Base-by-base conservation (phyloP, 2,888 invertebrate genomes). In the Lottia gigantea region DNA sequence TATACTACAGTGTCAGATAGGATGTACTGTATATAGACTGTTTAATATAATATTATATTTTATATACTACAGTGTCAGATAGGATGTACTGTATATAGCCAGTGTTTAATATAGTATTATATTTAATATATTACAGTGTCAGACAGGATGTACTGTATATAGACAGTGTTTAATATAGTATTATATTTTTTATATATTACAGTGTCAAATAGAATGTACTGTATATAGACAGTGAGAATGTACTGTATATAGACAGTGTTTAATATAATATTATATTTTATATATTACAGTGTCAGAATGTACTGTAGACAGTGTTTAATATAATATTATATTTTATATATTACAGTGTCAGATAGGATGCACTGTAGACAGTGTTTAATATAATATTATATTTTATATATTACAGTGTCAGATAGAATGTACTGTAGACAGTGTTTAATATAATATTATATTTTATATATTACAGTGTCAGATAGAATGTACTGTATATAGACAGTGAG, bases 381-480 rank as follows among this genome's bases (percentile, higher is more conserved):
- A 31, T 31, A 31, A 3, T 31, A n/a, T n/a, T 31, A 31, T 49
- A 19, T 49, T 49, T 49, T 1, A 11, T 11, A 11, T 19, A 49
- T 49, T 49, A 19, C 49, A 49, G 49, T 49, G 16, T 49, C 49
- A 49, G 49, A 49, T 19, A 49, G 49, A 16, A 49, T 49, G 49
- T 49, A 19, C 31, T 16, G 19, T 31, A 31, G 31, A 31, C 31
- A 31, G 31, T 31, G 31, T 31, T 31, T 31, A 31, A 31, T 31
- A 31, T 31, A 31, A n/a, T n/a, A n/a, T 31, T 31, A 31, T 49
- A 19, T 49, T 49, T 49, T 1, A 11, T 11, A 11, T 19, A 49
- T 49, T 49, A 19, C 49, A 49, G 49, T 49, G 14, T 49, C 49
- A 49, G 49, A 49, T 19, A 49, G 49, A 16, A 49, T 49, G 49